These are phyloP conservation scores for Dermatemys mawii DNA, from an alignment of 2,113 vertebrate genomes.

Conservation along the genomic window DNA sequence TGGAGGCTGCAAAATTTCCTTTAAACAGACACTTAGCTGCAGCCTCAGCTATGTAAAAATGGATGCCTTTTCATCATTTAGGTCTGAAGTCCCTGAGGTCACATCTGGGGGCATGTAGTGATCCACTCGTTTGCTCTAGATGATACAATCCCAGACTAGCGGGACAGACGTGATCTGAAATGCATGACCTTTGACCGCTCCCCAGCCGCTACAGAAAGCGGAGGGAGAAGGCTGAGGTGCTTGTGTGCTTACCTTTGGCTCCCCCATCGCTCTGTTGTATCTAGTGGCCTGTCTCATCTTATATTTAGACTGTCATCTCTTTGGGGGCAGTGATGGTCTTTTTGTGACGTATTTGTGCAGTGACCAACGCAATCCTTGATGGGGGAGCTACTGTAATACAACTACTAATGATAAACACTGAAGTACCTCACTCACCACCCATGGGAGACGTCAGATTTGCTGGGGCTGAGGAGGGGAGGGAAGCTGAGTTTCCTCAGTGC, in stretches of 20 bases:
- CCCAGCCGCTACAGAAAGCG: not conserved
- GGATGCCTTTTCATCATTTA: not conserved
- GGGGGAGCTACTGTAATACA: not conserved
- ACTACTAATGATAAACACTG: not conserved
- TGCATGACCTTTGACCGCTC: not conserved
- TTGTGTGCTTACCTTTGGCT: not conserved
- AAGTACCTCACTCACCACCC: not conserved
- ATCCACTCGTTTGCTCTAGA: not conserved
- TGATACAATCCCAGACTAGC: not conserved
- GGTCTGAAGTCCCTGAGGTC: not conserved
- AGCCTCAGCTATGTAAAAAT: not conserved
- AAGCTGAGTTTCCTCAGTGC: too few species aligned
- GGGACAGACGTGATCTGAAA: not conserved
- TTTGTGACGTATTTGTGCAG: not conserved
- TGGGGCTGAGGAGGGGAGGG: not conserved
- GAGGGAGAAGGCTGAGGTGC: not conserved
- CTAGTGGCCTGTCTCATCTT: not conserved
- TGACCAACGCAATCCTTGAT: not conserved
- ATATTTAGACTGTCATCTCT: not conserved
- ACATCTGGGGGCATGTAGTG: not conserved
- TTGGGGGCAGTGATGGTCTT: not conserved
- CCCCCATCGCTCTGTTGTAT: not conserved
- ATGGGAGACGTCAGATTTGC: not conserved
- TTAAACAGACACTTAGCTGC: not conserved
- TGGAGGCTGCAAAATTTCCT: not conserved